These are phyloP conservation scores for Chitala chitala DNA, from an alignment of 2,113 vertebrate species.

Conservation along the genomic window DNA sequence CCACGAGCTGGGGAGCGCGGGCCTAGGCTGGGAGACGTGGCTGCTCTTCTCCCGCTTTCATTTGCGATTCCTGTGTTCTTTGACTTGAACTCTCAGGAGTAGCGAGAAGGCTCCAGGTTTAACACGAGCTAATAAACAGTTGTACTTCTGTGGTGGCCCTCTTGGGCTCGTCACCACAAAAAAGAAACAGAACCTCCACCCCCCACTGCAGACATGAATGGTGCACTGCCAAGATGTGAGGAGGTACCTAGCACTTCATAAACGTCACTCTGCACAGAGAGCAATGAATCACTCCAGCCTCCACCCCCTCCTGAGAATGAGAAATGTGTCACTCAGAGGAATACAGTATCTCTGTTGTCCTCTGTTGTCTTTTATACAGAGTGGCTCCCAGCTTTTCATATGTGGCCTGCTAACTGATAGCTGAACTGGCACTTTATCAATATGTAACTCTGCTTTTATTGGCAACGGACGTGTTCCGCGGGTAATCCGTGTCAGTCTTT, in stretches of 20 bases:
- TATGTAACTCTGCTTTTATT: conserved; percentile 12
- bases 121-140: background rate
- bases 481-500: background rate
- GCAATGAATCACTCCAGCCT: conserved; percentile 17
- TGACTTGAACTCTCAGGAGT: background rate
- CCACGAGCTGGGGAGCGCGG: too few relatives aligned
- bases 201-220: background rate
- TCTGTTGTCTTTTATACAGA: background rate
- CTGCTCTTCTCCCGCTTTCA: too few relatives aligned
- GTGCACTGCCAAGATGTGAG: conserved; percentile 7
- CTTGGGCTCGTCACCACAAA: conserved; percentile 10
- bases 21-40: too few relatives aligned
- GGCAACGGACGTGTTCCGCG: background rate
- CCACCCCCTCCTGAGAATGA: conserved; percentile 2
- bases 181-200: background rate
- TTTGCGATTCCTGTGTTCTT: background rate
- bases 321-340: conserved; percentile 5
- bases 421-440: background rate
- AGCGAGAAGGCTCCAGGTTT: background rate
- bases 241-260: conserved; percentile 24
- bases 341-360: background rate
- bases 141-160: background rate
- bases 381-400: background rate
- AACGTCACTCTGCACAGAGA: conserved; percentile 6
- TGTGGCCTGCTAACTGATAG: conserved; percentile 1